phyloP scores from a whole-genome alignment of 2,888 invertebrate species.

The Thymelicus acteon region DNA sequence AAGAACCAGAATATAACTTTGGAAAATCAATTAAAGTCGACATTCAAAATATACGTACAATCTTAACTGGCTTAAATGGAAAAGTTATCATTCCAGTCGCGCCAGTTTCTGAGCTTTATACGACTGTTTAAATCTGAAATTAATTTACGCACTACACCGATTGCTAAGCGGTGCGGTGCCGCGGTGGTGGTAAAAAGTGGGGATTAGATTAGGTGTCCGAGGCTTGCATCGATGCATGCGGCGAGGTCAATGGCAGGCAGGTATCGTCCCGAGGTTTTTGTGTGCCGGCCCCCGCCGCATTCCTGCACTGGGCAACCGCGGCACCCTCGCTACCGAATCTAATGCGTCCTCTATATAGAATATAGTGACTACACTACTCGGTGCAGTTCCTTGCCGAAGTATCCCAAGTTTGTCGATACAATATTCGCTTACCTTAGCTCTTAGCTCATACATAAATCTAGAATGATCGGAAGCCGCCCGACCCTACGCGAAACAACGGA shows the following conservation, averaged over 20 bases:
- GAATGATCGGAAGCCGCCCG: too few relatives aligned
- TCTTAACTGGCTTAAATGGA: neutral
- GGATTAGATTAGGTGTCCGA: constrained; percentile 57
- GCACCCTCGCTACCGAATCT: constrained; percentile 68
- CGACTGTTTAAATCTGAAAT: constrained; percentile 41
- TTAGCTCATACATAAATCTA: too few relatives aligned
- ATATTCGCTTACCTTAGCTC: too few relatives aligned
- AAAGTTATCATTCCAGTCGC: constrained; percentile 1
- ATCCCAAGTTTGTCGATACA: too few relatives aligned
- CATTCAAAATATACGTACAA: too few relatives aligned
- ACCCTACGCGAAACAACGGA: too few relatives aligned
- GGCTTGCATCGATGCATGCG: constrained; percentile 61
- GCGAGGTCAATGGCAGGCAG: constrained; percentile 77
- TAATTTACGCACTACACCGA: constrained; percentile 50
- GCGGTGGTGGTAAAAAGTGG: constrained; percentile 43
- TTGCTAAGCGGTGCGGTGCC: constrained; percentile 29
- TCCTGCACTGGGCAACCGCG: constrained; percentile 46
- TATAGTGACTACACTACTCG: too few relatives aligned
- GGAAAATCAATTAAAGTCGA: too few relatives aligned
- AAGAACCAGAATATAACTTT: too few relatives aligned
- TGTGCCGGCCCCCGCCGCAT: constrained; percentile 52
- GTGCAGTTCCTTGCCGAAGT: too few relatives aligned
- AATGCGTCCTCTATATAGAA: constrained; percentile 45
- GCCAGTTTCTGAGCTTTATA: neutral
- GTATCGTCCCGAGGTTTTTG: constrained; percentile 73